A percentile compares a stretch with the other conserved stretches of the same genome.
Evolutionary conservation across 1,140 invertebrate species (phyloP).

Genomic region (Sitobion miscanthi): DNA sequence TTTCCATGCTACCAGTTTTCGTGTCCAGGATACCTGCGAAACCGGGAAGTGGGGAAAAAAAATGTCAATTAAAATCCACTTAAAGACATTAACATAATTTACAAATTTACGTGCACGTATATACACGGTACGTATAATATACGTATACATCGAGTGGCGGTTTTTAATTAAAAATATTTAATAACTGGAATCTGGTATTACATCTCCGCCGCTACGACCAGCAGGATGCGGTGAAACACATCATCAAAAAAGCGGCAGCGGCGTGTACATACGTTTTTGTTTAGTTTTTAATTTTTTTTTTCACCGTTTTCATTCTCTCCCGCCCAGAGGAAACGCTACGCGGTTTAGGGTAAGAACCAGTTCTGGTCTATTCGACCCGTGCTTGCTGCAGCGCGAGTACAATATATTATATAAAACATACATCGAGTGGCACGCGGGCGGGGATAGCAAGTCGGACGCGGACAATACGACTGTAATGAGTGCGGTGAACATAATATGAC

Average conservation of each 20-base stretch:
- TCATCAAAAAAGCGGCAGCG: background rate
- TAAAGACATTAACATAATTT: constrained; percentile 53
- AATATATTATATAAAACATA: background rate
- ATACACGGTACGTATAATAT: background rate
- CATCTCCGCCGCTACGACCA: background rate
- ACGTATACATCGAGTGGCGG: background rate
- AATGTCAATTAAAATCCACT: constrained; percentile 53
- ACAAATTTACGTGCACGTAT: background rate
- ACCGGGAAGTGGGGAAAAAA: constrained; percentile 61
- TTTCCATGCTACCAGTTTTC: constrained; percentile 55
- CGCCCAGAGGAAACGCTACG: background rate
- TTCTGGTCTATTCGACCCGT: constrained; percentile 23
- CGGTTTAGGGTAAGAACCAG: constrained; percentile 47
- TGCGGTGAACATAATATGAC: background rate
- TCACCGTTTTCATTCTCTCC: background rate
- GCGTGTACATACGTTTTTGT: background rate
- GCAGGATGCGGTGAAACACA: constrained; percentile 4
- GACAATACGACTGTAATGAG: constrained; percentile 51
- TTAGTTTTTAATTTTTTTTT: background rate
- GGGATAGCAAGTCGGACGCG: background rate
- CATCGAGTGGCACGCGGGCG: background rate
- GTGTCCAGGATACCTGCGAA: constrained; percentile 37
- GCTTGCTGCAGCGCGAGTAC: background rate
- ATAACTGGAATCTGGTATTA: constrained; percentile 1
- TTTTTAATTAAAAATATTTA: constrained; percentile 45